Evolutionary conservation across 1,140 invertebrate species (phyloP).

Genomic region (Meteorus sp.): DNA sequence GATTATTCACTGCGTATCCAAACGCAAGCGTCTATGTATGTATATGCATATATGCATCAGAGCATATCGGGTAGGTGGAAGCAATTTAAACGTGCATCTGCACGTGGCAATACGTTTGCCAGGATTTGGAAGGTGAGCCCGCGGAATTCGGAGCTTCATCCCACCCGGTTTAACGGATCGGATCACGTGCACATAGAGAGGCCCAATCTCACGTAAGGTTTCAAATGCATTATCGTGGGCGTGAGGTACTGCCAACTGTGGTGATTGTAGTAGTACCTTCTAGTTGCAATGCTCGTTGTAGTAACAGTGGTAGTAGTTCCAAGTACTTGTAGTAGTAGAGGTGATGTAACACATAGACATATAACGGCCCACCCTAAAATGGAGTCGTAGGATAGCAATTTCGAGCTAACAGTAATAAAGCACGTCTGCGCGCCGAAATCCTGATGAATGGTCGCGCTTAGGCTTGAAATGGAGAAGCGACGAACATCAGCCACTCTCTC

Average conservation of each 20-base stretch:
- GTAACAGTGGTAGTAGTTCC: too few species aligned
- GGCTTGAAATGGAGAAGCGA: slow-evolving; percentile 61
- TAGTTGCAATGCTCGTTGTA: slow-evolving; percentile 25
- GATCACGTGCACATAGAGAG: slow-evolving; percentile 43
- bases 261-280: slow-evolving; percentile 35
- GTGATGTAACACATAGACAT: slow-evolving; percentile 9
- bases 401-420: slow-evolving; percentile 60
- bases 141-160: slow-evolving; percentile 31
- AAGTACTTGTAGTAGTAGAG: not conserved
- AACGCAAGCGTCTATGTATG: too few species aligned
- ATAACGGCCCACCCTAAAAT: slow-evolving; percentile 56
- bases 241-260: slow-evolving; percentile 23
- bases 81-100: slow-evolving; percentile 28
- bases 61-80: slow-evolving; percentile 5
- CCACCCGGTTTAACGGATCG: slow-evolving; percentile 49
- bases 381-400: slow-evolving; percentile 62
- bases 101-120: slow-evolving; percentile 31
- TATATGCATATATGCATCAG: too few species aligned
- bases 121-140: slow-evolving; percentile 34
- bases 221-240: slow-evolving; percentile 46
- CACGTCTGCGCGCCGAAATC: slow-evolving; percentile 61
- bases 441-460: slow-evolving; percentile 61
- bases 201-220: slow-evolving; percentile 49
- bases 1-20: too few species aligned
- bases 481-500: slow-evolving; percentile 51